Conservation (phyloP, 2,888 invertebrate genomes). For the Xylota segnis region DNA sequence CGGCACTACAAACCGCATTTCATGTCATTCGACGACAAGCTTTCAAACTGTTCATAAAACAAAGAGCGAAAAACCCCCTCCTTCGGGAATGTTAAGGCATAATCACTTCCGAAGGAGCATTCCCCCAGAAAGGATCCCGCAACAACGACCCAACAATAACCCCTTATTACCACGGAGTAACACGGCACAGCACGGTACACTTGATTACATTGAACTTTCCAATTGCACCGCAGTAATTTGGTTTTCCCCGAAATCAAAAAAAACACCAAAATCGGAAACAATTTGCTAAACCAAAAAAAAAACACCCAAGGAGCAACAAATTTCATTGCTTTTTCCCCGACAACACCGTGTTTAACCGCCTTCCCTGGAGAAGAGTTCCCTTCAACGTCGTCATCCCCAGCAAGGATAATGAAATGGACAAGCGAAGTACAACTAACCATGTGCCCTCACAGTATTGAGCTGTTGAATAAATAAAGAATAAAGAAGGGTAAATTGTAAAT, state of each 20-base stretch:
- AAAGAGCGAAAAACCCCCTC: background rate
- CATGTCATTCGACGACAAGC: no score
- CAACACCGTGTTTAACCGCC: background rate
- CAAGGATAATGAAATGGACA: slow-evolving; percentile 53
- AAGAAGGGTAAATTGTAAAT: slow-evolving; percentile 37
- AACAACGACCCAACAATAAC: slow-evolving; percentile 11
- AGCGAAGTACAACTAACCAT: background rate
- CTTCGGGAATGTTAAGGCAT: background rate
- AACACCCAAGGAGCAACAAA: background rate
- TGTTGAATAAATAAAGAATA: slow-evolving; percentile 57
- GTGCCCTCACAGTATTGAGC: slow-evolving; percentile 38
- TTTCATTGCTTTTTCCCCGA: background rate
- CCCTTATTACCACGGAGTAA: slow-evolving; percentile 1
- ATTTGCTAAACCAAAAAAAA: slow-evolving; percentile 41
- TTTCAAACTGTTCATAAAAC: background rate
- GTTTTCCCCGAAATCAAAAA: slow-evolving; percentile 16
- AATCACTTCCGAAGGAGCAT: slow-evolving; percentile 21
- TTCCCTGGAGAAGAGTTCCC: background rate
- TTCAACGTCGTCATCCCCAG: slow-evolving; percentile 13
- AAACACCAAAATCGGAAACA: slow-evolving; percentile 41
- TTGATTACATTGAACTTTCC: slow-evolving; percentile 37
- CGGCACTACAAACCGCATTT: background rate
- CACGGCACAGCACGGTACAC: slow-evolving; percentile 3
- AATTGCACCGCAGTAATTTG: slow-evolving; percentile 46
- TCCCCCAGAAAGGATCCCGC: background rate